phyloP scores from a whole-genome alignment of 2,113 vertebrate species.

The Seriola dumerili region DNA sequence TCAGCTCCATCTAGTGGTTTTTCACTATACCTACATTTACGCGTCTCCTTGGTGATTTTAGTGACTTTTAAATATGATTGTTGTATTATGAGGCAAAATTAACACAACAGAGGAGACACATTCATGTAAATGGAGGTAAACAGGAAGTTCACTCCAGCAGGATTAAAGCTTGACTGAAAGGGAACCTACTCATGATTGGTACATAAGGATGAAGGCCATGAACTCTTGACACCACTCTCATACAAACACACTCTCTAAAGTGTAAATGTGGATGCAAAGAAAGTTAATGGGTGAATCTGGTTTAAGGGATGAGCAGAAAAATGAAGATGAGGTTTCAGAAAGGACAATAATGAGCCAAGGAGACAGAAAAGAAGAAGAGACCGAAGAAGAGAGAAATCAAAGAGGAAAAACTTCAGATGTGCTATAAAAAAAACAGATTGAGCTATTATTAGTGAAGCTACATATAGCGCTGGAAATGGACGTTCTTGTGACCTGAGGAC shows the following conservation, averaged over 20 bases:
- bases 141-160: neutral
- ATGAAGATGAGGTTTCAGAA: neutral
- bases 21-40: neutral
- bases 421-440: too few relatives aligned
- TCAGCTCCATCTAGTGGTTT: slow-evolving; percentile 54
- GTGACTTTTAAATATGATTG: neutral
- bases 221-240: neutral
- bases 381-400: neutral
- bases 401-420: too few relatives aligned
- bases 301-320: neutral
- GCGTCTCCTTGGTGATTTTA: neutral
- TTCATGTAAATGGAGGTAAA: neutral
- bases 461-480: too few relatives aligned
- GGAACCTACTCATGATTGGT: neutral
- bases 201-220: neutral
- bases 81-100: neutral
- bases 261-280: neutral
- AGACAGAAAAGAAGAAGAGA: too few relatives aligned
- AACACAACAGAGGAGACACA: neutral
- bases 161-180: too few relatives aligned
- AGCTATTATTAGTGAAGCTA: too few relatives aligned
- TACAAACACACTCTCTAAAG: neutral
- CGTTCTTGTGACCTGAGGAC: neutral
- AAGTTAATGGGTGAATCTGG: neutral
- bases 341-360: too few relatives aligned